Evolutionary conservation across 2,888 invertebrate species (phyloP).

Genomic region (Diploptera punctata): DNA sequence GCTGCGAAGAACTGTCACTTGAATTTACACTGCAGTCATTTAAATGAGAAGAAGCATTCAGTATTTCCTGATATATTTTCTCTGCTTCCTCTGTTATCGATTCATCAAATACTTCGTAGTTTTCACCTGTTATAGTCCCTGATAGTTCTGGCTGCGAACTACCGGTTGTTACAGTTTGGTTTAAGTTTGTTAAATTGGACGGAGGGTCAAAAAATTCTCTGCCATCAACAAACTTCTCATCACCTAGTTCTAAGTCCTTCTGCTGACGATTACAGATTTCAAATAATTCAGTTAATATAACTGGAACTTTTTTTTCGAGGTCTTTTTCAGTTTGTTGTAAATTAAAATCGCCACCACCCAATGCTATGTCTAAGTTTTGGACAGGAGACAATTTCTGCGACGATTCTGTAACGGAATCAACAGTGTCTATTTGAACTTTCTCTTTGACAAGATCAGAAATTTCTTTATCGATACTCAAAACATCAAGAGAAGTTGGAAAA

Average conservation of each 20-base stretch:
- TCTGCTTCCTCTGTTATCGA: constrained; percentile 22
- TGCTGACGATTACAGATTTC: constrained; percentile 28
- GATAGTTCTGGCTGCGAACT: neutral
- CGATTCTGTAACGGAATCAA: too few species aligned
- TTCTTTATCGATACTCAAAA: neutral
- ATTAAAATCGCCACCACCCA: neutral
- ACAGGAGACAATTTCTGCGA: too few species aligned
- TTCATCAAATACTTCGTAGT: neutral
- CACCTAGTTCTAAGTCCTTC: constrained; percentile 21
- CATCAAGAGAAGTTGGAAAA: neutral
- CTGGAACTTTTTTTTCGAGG: neutral
- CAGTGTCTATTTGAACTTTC: neutral
- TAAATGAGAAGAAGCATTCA: constrained; percentile 10
- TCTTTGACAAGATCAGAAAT: neutral
- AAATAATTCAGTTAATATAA: constrained; percentile 26
- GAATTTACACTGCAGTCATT: neutral
- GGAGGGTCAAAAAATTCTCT: constrained; percentile 28
- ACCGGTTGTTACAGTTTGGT: neutral
- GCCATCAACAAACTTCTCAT: constrained; percentile 34
- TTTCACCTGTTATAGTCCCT: neutral
- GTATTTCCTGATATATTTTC: neutral
- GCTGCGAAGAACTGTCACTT: neutral
- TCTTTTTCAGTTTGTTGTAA: neutral
- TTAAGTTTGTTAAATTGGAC: neutral
- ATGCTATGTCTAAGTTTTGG: too few species aligned